Base-by-base conservation (phyloP, 1,140 invertebrate genomes). In the Conopomorpha cramerella region DNA sequence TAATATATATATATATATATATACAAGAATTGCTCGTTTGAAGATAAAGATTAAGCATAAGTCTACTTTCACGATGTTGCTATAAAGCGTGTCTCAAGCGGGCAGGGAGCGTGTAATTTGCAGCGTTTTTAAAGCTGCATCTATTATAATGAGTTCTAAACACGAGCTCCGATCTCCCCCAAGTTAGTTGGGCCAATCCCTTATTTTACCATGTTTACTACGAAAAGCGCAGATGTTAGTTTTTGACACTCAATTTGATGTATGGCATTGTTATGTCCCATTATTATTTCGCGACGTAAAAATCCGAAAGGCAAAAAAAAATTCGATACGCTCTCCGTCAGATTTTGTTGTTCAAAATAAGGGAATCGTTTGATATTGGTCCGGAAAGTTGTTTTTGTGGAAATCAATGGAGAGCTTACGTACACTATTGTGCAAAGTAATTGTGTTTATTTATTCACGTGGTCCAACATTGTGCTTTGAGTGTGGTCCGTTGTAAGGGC, bases 401-500 rank as follows among this genome's bases (percentile, higher is more conserved):
- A 45, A 67, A 65, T 65, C 56, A 57, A 70, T 62, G 55, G 53
- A 50, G 65, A 72, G 71, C 66, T 67, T 35, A 47, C 57, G 55
- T 59, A n/a, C n/a, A n/a, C n/a, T n/a, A n/a, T 73, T 71, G 62
- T 76, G 46, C 45, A 45, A 60, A 52, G 55, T 72, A 67, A 76
- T 76, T 66, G 64, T 76, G 61, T 76, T 76, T 76, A 76, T 67
- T 68, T 73, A 73, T 71, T 73, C 68, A 62, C 64, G 66, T 76
- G 58, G 67, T 43, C 56, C 54, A 51, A 55, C 51, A 55, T 54
- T 63, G 51, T 59, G 53, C n/a, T n/a, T n/a, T n/a, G n/a, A 49
- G 58, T 67, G 58, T 43, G 64, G 67, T 65, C 34, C 53, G 54
- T 40, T 59, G 59, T 55, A 61, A 62, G 44, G 52, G 58, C 63